phyloP scores from a whole-genome alignment of 2,113 vertebrate genomes.

The Nothobranchius furzeri region DNA sequence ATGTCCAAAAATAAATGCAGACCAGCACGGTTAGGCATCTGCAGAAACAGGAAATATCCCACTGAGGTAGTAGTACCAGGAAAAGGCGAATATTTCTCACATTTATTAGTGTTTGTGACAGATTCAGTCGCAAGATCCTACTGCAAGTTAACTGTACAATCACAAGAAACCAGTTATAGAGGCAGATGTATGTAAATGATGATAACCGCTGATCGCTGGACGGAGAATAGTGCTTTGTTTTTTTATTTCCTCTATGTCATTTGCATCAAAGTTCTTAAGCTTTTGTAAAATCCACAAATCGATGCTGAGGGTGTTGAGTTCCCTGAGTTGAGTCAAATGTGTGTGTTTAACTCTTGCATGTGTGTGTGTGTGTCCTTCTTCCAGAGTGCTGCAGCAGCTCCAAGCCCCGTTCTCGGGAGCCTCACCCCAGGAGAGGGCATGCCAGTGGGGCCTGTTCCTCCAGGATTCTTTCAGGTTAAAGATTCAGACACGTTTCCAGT shows the following conservation, averaged over 20 bases:
- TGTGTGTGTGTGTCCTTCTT: conserved; percentile 32
- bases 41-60: conserved; percentile 59
- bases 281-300: too few species aligned
- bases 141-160: too few species aligned
- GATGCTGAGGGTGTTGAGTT: conserved; percentile 9
- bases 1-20: conserved; percentile 66
- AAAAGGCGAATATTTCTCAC: too few species aligned
- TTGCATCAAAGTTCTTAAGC: too few species aligned
- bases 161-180: too few species aligned
- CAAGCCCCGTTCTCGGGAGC: conserved; percentile 95
- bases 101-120: too few species aligned
- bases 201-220: too few species aligned
- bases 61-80: neutral
- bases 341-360: neutral
- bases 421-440: conserved; percentile 97
- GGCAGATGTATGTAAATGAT: too few species aligned
- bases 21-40: conserved; percentile 33
- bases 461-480: conserved; percentile 95
- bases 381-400: conserved; percentile 96
- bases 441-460: conserved; percentile 96
- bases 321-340: neutral
- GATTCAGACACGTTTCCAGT: neutral
- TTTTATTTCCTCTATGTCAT: too few species aligned
- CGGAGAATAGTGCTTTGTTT: too few species aligned
- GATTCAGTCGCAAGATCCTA: too few species aligned